Percentiles rank a stretch among this genome's conserved stretches.
Evolutionary conservation across 2,113 vertebrate species (phyloP).

Genomic region (Erpornis zantholeuca): DNA sequence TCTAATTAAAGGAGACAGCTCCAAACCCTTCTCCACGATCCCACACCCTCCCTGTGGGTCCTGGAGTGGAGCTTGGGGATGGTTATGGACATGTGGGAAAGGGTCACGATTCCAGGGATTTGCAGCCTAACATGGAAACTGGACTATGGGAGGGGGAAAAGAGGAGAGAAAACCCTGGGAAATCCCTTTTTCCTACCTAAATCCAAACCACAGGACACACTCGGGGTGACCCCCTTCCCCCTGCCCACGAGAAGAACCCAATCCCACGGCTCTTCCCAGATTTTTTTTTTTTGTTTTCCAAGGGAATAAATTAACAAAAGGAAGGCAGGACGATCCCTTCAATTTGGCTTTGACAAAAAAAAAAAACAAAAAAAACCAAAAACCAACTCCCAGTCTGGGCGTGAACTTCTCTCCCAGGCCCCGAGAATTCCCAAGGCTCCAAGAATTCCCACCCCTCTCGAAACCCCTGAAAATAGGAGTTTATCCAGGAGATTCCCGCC

Average conservation of each 20-base stretch:
- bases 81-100: accelerated
- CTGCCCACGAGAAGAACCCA: not conserved
- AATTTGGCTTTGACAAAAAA: not conserved
- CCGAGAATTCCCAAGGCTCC: not conserved
- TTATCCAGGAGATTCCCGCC: not conserved
- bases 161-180: not conserved
- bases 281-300: not conserved
- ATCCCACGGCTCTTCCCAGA: not conserved
- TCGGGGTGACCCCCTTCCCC: not conserved
- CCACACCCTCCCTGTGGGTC: not conserved
- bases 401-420: not conserved
- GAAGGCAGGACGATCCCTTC: not conserved
- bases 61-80: not conserved
- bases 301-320: constrained; percentile 15
- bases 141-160: not conserved
- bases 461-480: constrained; percentile 37
- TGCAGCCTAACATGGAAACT: not conserved
- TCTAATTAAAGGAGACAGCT: not conserved
- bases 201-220: not conserved
- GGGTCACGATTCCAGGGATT: not conserved
- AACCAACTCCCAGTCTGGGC: not conserved
- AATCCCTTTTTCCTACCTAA: not conserved
- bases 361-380: not conserved
- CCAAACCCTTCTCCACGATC: not conserved
- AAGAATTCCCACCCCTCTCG: not conserved